A percentile compares a stretch with the other conserved stretches of the same genome.
phyloP scores from a whole-genome alignment of 2,797 vertebrate species.

The Bradypodion ventrale region DNA sequence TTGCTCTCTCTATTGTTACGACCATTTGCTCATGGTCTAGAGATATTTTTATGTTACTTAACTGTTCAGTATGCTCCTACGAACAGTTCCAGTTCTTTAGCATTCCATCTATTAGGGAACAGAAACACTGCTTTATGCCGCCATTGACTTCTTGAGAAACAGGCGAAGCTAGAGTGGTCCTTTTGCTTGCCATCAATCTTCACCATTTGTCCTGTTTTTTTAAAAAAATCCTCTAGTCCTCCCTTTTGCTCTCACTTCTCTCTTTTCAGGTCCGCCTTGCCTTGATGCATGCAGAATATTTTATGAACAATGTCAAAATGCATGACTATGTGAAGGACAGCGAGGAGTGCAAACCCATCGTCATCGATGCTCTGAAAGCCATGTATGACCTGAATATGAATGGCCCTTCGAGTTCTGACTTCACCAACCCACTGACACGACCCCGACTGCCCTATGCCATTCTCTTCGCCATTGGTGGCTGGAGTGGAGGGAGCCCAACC shows the following conservation, averaged over 20 bases:
- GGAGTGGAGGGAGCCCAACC: slow-evolving; percentile 75
- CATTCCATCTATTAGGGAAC: neutral
- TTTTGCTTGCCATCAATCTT: neutral
- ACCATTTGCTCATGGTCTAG: neutral
- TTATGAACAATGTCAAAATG: slow-evolving; percentile 77
- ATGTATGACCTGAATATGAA: slow-evolving; percentile 62
- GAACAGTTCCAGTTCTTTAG: too few species aligned
- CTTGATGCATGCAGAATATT: slow-evolving; percentile 72
- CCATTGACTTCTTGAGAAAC: neutral
- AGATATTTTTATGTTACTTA: neutral
- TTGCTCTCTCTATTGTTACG: neutral
- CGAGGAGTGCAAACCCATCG: slow-evolving; percentile 67
- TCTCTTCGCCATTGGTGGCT: slow-evolving; percentile 85
- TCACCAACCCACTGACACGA: slow-evolving; percentile 62
- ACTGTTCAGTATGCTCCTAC: neutral
- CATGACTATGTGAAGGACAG: slow-evolving; percentile 75
- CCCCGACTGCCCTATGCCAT: slow-evolving; percentile 81
- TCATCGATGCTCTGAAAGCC: slow-evolving; percentile 63
- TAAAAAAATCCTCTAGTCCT: too few species aligned
- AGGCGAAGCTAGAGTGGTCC: neutral
- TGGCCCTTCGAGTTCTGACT: neutral
- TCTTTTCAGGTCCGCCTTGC: slow-evolving; percentile 74
- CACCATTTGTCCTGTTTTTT: too few species aligned
- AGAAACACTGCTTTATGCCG: neutral
- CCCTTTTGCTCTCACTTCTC: neutral